A percentile compares a stretch with the other conserved stretches of the same genome.
phyloP scores from a whole-genome alignment of 2,888 invertebrate genomes.

The Andrena trimmerana region DNA sequence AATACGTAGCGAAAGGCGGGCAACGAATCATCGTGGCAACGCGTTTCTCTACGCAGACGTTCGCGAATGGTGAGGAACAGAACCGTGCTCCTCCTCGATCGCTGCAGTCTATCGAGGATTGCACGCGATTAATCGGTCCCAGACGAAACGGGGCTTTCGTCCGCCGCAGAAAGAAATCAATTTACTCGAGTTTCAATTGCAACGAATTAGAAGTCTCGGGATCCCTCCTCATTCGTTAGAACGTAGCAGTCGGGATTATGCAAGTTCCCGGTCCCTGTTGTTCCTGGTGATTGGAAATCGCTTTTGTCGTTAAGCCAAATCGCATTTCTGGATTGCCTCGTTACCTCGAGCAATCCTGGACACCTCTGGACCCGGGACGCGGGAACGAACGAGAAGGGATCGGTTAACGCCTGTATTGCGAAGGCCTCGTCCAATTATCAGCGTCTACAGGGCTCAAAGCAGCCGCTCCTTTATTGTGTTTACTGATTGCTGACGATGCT shows the following conservation, averaged over 20 bases:
- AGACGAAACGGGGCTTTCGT: neutral
- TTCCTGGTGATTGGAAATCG: constrained; percentile 74
- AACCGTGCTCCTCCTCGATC: neutral
- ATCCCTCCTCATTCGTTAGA: constrained; percentile 27
- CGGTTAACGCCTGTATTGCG: constrained; percentile 64
- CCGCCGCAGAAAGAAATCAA: constrained; percentile 35
- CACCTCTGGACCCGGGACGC: constrained; percentile 61
- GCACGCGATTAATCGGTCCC: neutral
- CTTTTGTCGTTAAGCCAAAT: constrained; percentile 75
- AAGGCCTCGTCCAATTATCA: constrained; percentile 72
- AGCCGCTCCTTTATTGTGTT: constrained; percentile 67
- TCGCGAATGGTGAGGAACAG: neutral
- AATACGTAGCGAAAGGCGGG: constrained; percentile 45
- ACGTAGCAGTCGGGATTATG: constrained; percentile 51
- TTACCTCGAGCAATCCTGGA: constrained; percentile 71
- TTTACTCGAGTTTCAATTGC: constrained; percentile 29
- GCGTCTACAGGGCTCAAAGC: constrained; percentile 65
- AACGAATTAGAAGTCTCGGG: constrained; percentile 29
- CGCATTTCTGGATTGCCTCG: constrained; percentile 74
- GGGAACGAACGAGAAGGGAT: constrained; percentile 45
- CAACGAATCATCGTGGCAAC: constrained; percentile 39
- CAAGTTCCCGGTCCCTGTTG: constrained; percentile 61
- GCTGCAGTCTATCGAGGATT: neutral
- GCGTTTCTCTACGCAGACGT: constrained; percentile 21
- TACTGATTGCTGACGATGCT: constrained; percentile 62